Percentiles rank a stretch among this genome's conserved stretches.
phyloP scores from a whole-genome alignment of 2,113 vertebrate species.

The Gymnobelideus leadbeateri region DNA sequence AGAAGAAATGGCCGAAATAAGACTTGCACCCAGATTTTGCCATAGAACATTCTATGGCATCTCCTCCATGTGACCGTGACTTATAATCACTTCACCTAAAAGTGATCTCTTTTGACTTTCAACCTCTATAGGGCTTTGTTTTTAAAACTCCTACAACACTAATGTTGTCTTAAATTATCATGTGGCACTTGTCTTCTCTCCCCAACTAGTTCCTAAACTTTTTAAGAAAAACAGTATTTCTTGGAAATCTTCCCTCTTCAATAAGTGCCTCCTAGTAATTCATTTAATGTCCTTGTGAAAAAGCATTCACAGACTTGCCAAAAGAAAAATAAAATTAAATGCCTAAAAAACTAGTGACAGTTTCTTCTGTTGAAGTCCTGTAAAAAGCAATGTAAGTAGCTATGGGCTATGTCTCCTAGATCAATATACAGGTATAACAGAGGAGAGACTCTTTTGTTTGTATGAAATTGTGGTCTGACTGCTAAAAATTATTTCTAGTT shows the following conservation, averaged over 20 bases:
- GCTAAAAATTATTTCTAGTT: neutral
- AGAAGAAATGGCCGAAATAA: neutral
- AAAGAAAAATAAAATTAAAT: neutral
- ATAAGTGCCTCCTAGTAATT: neutral
- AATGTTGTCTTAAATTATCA: neutral
- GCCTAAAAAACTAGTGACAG: neutral
- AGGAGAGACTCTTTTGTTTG: neutral
- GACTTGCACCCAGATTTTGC: neutral
- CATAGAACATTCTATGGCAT: neutral
- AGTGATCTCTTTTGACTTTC: neutral
- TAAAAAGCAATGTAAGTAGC: neutral
- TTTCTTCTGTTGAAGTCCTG: neutral
- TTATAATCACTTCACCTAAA: neutral
- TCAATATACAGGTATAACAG: neutral
- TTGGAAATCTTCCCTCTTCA: neutral
- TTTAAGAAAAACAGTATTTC: neutral
- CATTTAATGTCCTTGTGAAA: neutral
- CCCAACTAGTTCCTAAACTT: neutral
- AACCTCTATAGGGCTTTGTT: neutral
- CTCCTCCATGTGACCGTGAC: neutral
- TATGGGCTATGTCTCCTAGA: neutral
- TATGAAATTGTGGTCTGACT: neutral
- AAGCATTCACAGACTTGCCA: neutral
- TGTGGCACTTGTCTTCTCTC: neutral
- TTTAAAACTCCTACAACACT: neutral